Percentiles rank a stretch among this genome's conserved stretches.
These are phyloP conservation scores for Aplysina aerophoba DNA, from an alignment of 37 sponge, comb jelly and placozoan genomes.

Conservation along the genomic window DNA sequence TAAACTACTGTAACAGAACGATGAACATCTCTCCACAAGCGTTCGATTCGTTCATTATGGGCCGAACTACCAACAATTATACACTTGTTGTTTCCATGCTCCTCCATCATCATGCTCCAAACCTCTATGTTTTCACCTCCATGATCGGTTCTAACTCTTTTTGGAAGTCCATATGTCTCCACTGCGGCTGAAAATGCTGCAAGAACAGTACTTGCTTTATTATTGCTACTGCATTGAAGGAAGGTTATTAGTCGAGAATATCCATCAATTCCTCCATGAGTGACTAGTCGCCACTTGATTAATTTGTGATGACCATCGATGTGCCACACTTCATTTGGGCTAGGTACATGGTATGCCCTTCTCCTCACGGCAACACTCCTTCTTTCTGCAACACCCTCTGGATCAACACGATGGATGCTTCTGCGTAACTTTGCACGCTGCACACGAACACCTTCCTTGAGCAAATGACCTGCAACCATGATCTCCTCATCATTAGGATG, in stretches of 20 bases:
- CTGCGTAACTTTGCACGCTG: constrained; percentile 32
- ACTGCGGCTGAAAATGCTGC: constrained; percentile 3
- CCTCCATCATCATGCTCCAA: constrained; percentile 14
- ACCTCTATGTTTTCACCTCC: constrained; percentile 25
- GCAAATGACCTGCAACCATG: constrained; percentile 21
- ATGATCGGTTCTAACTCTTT: not conserved
- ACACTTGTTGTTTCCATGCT: constrained; percentile 5
- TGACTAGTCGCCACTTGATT: constrained; percentile 29
- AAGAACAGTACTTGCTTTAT: constrained; percentile 5
- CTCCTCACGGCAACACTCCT: constrained; percentile 22
- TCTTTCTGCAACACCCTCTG: constrained; percentile 26
- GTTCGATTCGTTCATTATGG: constrained; percentile 61
- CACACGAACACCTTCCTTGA: constrained; percentile 13
- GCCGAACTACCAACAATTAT: constrained; percentile 35
- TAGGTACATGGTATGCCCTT: constrained; percentile 29
- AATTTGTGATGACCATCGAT: constrained; percentile 39
- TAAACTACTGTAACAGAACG: constrained; percentile 38
- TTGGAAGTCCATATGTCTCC: constrained; percentile 9
- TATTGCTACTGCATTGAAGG: constrained; percentile 26
- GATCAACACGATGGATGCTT: constrained; percentile 58
- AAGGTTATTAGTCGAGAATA: constrained; percentile 13
- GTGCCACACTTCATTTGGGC: constrained; percentile 53
- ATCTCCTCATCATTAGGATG: constrained; percentile 45
- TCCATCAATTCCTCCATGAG: constrained; percentile 24
- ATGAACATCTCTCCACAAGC: constrained; percentile 52